Base-by-base conservation (phyloP, 2,888 invertebrate species). In the Helleia helle region DNA sequence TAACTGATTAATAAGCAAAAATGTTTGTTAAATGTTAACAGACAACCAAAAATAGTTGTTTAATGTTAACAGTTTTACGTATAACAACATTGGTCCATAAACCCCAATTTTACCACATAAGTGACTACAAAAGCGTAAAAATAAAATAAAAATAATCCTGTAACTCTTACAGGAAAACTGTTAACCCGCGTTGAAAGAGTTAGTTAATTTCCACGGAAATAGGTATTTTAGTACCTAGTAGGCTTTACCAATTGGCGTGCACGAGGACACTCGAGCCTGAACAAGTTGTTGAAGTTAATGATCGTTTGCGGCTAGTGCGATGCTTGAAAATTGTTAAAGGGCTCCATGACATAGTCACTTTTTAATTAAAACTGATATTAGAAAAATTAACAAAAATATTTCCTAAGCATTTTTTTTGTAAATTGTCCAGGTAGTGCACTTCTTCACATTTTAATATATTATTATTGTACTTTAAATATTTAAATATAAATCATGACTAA, bases 251-350 rank as follows among this genome's bases (percentile, higher is more conserved):
- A 47, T 47, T 47, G 47, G 47, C 34, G 22, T 45, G 42, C 29
- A 43, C 41, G 27, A 47, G 44, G 47, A 46, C 44, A 42, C 45
- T 50, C 40, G 17, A 40, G 41, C 38, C 34, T 44, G 44, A 46
- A 49, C 48, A 38, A 47, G 42, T 41, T 42, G 45, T 50, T 48
- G 45, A 48, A 46, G 18, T 47, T 48, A 50, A 50, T 50, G 48
- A 44, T 46, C 50, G 47, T 45, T 48, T 38, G 44, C 40, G 41
- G 38, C 28, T 34, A 34, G 34, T 34, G 22, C 34, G 22, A 18
- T 34, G 11, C 18, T 34, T 34, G 34, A 34, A 34, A 34, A 22
- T 34, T 34, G 18, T 22, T 13, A 34, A 34, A 34, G 22, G 8
- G 34, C 18, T 34, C 18, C 12, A 12, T n/a, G n/a, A n/a, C 12